Percentiles rank a stretch among this genome's conserved stretches.
phyloP scores from a whole-genome alignment of 1,140 invertebrate genomes.

The Delia radicum region DNA sequence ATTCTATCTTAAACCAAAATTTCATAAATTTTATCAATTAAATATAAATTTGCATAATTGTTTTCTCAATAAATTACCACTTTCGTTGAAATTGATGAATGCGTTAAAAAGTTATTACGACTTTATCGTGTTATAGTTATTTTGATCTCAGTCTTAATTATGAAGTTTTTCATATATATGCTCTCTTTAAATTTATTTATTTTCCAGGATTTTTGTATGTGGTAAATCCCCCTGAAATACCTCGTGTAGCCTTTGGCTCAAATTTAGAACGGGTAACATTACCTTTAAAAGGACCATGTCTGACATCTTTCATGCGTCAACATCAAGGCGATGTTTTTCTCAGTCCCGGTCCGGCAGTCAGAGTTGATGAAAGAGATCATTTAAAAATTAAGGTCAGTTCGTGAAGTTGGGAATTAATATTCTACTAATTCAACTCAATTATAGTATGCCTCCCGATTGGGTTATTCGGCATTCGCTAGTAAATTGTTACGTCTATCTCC shows the following conservation, averaged over 20 bases:
- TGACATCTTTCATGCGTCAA: constrained; percentile 35
- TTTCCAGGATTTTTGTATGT: constrained; percentile 48
- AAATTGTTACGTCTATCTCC: constrained; percentile 39
- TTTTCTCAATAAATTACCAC: too few species aligned
- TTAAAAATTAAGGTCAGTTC: constrained; percentile 16
- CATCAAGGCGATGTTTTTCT: constrained; percentile 9
- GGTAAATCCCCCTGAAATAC: constrained; percentile 40
- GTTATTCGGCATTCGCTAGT: constrained; percentile 43
- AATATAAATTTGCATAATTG: too few species aligned
- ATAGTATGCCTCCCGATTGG: constrained; percentile 44
- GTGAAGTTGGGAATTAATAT: not conserved
- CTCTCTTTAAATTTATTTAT: not conserved
- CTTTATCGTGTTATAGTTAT: too few species aligned
- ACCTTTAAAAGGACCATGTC: constrained; percentile 28
- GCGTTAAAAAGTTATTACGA: too few species aligned
- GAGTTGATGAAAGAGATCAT: not conserved
- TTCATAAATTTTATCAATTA: too few species aligned
- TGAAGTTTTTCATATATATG: too few species aligned
- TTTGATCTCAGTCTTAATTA: too few species aligned
- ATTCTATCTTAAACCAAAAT: too few species aligned
- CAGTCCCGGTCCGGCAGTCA: constrained; percentile 32
- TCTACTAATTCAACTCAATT: not conserved
- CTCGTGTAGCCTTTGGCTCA: constrained; percentile 42
- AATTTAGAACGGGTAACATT: constrained; percentile 37
- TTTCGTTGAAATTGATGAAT: too few species aligned